These are phyloP conservation scores for Drosophila gaucha DNA, from an alignment of 2,888 invertebrate species.

Conservation along the genomic window DNA sequence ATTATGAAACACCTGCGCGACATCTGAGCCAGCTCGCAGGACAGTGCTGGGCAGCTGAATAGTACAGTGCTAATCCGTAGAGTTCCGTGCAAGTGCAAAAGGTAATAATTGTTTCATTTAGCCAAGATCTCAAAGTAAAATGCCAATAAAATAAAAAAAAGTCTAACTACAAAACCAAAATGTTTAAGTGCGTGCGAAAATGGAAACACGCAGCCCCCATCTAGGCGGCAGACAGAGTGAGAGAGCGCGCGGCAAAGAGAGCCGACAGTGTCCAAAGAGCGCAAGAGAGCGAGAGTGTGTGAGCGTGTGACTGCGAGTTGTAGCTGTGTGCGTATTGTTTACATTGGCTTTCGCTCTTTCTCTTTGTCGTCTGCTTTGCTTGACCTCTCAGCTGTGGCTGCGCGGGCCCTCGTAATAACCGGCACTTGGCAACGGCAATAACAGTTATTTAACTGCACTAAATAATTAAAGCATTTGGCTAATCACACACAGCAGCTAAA, in stretches of 20 bases:
- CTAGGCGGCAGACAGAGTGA: neutral
- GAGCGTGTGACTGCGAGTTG: neutral
- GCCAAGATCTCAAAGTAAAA: constrained; percentile 6
- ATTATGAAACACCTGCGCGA: constrained; percentile 72
- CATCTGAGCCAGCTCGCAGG: constrained; percentile 35
- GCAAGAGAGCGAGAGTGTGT: neutral
- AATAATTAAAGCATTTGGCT: constrained; percentile 42
- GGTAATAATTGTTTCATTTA: constrained; percentile 39
- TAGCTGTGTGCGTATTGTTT: constrained; percentile 37
- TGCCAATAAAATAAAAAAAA: constrained; percentile 4
- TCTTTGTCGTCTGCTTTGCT: neutral
- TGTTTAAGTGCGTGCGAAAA: constrained; percentile 30
- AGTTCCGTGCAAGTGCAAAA: constrained; percentile 24
- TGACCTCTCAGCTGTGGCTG: constrained; percentile 25
- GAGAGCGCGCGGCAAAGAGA: constrained; percentile 15
- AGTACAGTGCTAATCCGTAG: constrained; percentile 18
- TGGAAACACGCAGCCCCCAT: constrained; percentile 19
- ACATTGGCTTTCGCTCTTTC: constrained; percentile 34
- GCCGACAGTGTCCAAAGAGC: constrained; percentile 11
- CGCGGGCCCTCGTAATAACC: constrained; percentile 33
- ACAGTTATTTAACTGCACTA: constrained; percentile 35
- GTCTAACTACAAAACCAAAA: constrained; percentile 13
- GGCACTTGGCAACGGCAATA: constrained; percentile 31
- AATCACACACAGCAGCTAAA: constrained; percentile 19
- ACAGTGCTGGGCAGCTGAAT: constrained; percentile 16